Conservation (phyloP, 2,797 vertebrate species). For the Tragelaphus oryx region DNA sequence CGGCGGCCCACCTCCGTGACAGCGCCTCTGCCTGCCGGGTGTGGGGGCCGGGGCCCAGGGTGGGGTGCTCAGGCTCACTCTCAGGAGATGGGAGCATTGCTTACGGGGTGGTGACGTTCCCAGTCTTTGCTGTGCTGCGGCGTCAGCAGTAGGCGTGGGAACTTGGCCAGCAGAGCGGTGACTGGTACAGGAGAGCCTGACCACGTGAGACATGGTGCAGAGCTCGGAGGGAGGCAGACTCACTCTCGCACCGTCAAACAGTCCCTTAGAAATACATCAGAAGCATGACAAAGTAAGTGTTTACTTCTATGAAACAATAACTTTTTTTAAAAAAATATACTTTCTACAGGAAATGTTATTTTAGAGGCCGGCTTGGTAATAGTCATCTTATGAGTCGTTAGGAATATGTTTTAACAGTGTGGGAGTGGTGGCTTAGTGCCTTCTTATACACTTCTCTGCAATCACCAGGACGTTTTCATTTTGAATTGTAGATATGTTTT, state of each 20-base stretch:
- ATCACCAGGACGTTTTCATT: neutral
- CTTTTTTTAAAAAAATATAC: neutral
- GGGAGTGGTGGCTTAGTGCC: neutral
- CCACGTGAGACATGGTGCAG: rapidly evolving
- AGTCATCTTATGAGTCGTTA: neutral
- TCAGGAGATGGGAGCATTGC: neutral
- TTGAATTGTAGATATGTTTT: slow-evolving; percentile 11
- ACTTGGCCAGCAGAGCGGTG: neutral
- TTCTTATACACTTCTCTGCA: neutral
- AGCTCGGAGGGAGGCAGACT: neutral
- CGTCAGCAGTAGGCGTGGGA: neutral
- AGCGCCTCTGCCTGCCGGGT: neutral
- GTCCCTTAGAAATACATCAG: no score
- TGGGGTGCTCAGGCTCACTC: neutral
- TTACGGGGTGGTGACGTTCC: rapidly evolving
- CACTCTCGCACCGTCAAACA: rapidly evolving
- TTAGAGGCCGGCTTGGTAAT: neutral
- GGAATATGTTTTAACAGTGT: neutral
- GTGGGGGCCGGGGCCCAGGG: neutral
- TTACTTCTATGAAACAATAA: neutral
- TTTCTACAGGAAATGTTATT: neutral
- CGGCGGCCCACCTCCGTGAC: neutral
- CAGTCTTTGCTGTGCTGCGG: neutral
- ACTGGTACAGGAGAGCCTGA: rapidly evolving
- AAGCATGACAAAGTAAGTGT: neutral